These are phyloP conservation scores for Scolopax mira DNA, from an alignment of 2,113 vertebrate species.

Conservation along the genomic window DNA sequence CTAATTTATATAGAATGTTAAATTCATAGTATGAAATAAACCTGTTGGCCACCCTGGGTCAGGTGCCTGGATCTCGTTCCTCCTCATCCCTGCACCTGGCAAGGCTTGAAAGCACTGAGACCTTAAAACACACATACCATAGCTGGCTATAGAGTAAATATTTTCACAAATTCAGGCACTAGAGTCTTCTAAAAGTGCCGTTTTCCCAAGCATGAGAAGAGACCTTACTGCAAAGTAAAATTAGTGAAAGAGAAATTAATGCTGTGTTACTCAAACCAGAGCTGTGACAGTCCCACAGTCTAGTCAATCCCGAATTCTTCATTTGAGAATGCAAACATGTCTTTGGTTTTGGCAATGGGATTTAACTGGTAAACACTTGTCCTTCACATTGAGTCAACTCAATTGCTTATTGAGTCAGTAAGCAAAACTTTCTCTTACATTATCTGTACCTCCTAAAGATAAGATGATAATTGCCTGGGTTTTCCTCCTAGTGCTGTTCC, in stretches of 20 bases:
- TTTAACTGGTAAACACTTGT: not conserved
- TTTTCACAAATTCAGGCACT: not conserved
- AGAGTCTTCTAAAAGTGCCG: not conserved
- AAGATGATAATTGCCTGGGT: not conserved
- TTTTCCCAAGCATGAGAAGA: not conserved
- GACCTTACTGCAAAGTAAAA: not conserved
- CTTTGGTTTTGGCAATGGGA: not conserved
- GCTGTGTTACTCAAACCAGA: not conserved
- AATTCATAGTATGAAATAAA: not conserved
- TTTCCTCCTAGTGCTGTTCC: not conserved
- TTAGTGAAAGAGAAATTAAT: not conserved
- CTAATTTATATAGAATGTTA: not conserved
- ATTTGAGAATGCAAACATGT: not conserved
- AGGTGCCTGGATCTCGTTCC: not conserved
- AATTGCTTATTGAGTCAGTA: not conserved
- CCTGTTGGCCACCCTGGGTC: not conserved
- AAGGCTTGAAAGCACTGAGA: not conserved
- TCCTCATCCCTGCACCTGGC: not conserved
- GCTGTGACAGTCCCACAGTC: not conserved
- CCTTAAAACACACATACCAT: not conserved
- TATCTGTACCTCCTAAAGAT: not conserved
- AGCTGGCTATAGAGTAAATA: not conserved
- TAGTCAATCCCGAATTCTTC: not conserved
- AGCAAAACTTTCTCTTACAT: not conserved
- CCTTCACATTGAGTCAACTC: not conserved